Evolutionary conservation across 53 echinoderm and acorn worm species (phyloP), one percentile per base, ranked within the genome.

Genomic region (Zoroaster sp.): DNA sequence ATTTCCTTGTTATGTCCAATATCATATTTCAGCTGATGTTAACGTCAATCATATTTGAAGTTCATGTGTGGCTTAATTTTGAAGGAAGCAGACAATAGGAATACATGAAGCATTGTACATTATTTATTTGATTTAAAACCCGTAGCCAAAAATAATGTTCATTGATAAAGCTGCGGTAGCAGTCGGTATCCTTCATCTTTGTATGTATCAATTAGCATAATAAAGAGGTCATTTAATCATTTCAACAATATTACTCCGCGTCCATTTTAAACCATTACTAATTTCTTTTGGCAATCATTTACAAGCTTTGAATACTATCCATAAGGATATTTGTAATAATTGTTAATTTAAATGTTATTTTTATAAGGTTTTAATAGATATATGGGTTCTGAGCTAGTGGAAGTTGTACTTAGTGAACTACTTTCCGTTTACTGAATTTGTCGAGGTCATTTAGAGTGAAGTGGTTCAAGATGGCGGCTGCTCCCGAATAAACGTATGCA

Each of bases 211-310:
- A 89, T 89, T 89, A 89, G 82, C 82, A 89, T 89, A 89, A 89
- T 89, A 89, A 89, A 82, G 90, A 82, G 81, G 81, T 81, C 82
- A 81, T 80, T 80, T 78, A 80, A 89, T 80, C 83, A 85, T 71
- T 85, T 70, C 45, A 69, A 52, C 35, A 37, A 66, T 31, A 85
- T 85, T 20, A 85, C 85, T 85, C 85, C 85, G 71, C 85, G 8
- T 14, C 12, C 0, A 14, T 25, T 31, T 15, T 30, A 32, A 76
- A 31, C 28, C 31, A 6, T 25, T 51, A 32, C 5, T 76, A 32
- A 31, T 41, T 23, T 12, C 20, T 12, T 30, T 21, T 74, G 2
- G 32, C 17, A 17, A 15, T 45, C 4, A 51, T 4, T 46, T 18
- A 76, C 0, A 13, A 6, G 14, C 15, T 33, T 49, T 21, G 8